A percentile compares a stretch with the other conserved stretches of the same genome.
Evolutionary conservation across 1,140 invertebrate species (phyloP).

Genomic region (Sesamia nonagrioides): DNA sequence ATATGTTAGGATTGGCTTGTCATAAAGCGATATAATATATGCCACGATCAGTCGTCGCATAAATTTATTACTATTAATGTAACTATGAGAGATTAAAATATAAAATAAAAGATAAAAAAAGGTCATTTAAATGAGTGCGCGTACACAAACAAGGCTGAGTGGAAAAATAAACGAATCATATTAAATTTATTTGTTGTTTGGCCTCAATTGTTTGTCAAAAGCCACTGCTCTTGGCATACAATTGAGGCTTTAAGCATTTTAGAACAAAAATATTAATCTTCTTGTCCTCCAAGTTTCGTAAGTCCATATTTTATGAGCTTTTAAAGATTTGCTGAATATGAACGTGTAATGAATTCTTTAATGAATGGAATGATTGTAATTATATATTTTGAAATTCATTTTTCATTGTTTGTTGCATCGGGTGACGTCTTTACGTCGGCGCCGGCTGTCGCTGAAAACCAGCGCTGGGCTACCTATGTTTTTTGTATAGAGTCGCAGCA

Average conservation of each 20-base stretch:
- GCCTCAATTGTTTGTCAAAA: too few relatives aligned
- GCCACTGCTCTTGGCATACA: conserved; percentile 4
- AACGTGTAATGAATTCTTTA: background rate
- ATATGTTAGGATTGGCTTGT: too few relatives aligned
- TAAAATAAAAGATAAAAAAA: conserved; percentile 34
- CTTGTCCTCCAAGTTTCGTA: background rate
- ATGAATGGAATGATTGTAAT: too few relatives aligned
- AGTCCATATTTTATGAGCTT: background rate
- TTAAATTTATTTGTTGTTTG: conserved; percentile 20
- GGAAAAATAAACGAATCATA: conserved; percentile 27
- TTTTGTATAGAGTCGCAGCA: too few relatives aligned
- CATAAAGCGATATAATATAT: too few relatives aligned
- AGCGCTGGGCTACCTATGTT: too few relatives aligned
- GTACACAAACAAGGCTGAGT: conserved; percentile 32
- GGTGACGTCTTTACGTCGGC: too few relatives aligned
- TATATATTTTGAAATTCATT: too few relatives aligned
- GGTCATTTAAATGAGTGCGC: conserved; percentile 22
- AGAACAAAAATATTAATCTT: conserved; percentile 6
- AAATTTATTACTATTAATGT: conserved; percentile 23
- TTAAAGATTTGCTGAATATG: background rate
- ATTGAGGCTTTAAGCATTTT: background rate
- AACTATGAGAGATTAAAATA: conserved; percentile 18
- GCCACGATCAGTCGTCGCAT: background rate
- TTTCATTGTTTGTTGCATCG: too few relatives aligned
- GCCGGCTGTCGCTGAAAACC: too few relatives aligned